Conservation (phyloP, 2,797 vertebrate genomes). For the Muscicapa striata region DNA sequence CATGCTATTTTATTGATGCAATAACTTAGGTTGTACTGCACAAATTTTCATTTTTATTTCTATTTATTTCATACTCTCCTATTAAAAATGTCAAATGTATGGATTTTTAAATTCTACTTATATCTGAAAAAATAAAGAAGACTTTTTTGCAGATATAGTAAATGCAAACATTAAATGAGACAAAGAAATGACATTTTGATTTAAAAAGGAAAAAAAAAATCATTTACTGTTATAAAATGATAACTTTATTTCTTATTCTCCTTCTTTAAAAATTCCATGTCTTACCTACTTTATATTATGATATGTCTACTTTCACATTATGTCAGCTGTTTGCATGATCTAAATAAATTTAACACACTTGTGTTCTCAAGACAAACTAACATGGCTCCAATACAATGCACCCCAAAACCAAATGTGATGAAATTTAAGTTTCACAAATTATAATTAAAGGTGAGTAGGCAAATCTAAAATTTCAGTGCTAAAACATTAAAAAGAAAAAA, state of each 20-base stretch:
- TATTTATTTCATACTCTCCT: neutral
- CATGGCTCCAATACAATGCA: neutral
- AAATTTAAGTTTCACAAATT: neutral
- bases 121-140: neutral
- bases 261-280: neutral
- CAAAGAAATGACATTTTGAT: neutral
- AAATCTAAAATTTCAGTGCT: neutral
- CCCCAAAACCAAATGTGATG: neutral
- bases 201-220: neutral
- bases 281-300: neutral
- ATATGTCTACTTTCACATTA: neutral
- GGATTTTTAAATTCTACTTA: neutral
- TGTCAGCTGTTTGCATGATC: neutral
- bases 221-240: neutral
- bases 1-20: slow-evolving; percentile 11
- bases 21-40: neutral
- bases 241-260: neutral
- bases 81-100: neutral
- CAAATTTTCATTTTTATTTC: slow-evolving; percentile 32
- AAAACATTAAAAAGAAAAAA: neutral
- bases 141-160: neutral
- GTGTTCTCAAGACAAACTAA: neutral
- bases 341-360: neutral
- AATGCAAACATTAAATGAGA: neutral
- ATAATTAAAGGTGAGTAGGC: neutral